phyloP scores from a whole-genome alignment of 2,113 vertebrate species.

The Melanerpes aurifrons region DNA sequence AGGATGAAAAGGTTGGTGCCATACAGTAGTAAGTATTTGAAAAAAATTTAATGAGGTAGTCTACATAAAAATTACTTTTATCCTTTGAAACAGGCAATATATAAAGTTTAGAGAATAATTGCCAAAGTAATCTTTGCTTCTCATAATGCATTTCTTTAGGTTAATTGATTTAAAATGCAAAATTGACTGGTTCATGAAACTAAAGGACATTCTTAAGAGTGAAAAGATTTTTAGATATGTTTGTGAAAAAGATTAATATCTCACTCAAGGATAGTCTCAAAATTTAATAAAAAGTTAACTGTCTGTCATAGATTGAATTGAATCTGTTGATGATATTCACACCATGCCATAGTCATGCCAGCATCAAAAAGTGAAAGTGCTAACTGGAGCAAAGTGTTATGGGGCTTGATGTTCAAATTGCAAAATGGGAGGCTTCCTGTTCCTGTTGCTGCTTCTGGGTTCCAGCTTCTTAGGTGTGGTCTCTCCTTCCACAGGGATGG shows the following conservation, averaged over 20 bases:
- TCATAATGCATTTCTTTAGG: neutral
- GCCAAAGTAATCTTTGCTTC: neutral
- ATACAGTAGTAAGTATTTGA: neutral
- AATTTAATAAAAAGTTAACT: neutral
- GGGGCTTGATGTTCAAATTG: too few relatives aligned
- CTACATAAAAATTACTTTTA: neutral
- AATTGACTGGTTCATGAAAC: neutral
- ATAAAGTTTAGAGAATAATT: neutral
- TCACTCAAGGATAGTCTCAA: neutral
- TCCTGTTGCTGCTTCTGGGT: too few relatives aligned
- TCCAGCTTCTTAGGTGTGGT: too few relatives aligned
- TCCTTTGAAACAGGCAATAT: neutral
- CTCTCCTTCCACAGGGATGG: too few relatives aligned
- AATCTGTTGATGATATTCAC: too few relatives aligned
- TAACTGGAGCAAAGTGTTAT: too few relatives aligned
- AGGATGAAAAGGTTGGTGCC: neutral
- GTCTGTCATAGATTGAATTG: too few relatives aligned
- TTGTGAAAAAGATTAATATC: neutral
- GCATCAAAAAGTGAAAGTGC: too few relatives aligned
- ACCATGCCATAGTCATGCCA: too few relatives aligned
- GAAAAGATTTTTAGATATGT: neutral
- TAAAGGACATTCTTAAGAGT: neutral
- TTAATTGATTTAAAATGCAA: slow-evolving; percentile 2
- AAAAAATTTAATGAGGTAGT: too few relatives aligned
- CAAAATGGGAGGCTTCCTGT: too few relatives aligned